A percentile compares a stretch with the other conserved stretches of the same genome.
Conservation (phyloP, 2,888 invertebrate species). For the Euproctis similis region DNA sequence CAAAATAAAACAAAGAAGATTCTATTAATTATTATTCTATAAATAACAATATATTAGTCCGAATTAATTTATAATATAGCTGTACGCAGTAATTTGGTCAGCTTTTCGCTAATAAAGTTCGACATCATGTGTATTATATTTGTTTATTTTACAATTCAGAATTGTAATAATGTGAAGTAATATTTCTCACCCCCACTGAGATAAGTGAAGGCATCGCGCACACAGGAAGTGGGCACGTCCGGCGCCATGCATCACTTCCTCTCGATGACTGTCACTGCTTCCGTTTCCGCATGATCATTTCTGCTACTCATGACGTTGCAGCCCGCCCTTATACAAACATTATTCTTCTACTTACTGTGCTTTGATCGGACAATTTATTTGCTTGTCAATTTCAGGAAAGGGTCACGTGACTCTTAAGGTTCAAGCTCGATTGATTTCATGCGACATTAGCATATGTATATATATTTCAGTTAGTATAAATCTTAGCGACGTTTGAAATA, state of each 20-base stretch:
- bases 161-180: conserved; percentile 31
- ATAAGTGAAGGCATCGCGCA: conserved; percentile 65
- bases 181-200: conserved; percentile 55
- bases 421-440: conserved; percentile 34
- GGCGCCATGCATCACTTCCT: conserved; percentile 67
- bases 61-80: no score
- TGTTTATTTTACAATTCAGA: conserved; percentile 19
- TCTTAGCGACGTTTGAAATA: no score
- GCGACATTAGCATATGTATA: conserved; percentile 25
- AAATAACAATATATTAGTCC: no score
- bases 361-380: conserved; percentile 70
- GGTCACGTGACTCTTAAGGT: conserved; percentile 54
- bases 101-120: no score
- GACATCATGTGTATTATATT: no score
- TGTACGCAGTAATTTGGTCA: no score
- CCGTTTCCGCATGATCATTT: conserved; percentile 61
- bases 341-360: conserved; percentile 55
- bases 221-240: conserved; percentile 64
- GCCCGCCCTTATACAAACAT: conserved; percentile 43
- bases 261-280: conserved; percentile 54
- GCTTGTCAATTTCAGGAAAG: conserved; percentile 70
- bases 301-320: conserved; percentile 39
- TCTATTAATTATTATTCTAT: no score
- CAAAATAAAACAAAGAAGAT: no score
- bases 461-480: no score